phyloP scores from a whole-genome alignment of 2,797 vertebrate species.

The Ispidina lecontei region DNA sequence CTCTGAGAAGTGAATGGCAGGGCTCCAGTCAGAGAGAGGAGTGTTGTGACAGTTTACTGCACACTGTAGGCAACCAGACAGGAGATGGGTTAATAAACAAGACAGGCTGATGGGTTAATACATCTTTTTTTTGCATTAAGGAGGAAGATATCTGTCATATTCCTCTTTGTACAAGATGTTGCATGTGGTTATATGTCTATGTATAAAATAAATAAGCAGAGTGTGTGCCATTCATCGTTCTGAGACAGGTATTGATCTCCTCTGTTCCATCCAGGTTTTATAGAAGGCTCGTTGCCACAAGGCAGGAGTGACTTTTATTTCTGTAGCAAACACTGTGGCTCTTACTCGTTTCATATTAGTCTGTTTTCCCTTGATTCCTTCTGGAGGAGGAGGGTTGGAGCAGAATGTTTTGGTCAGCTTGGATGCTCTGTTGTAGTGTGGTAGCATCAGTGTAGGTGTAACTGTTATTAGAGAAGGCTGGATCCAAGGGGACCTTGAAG shows the following conservation, averaged over 20 bases:
- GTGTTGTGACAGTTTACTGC: background rate
- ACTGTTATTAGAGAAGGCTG: background rate
- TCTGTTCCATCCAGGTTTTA: background rate
- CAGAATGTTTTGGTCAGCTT: background rate
- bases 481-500: background rate
- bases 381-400: background rate
- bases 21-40: background rate
- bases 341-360: background rate
- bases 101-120: background rate
- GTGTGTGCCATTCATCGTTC: background rate
- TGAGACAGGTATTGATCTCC: background rate
- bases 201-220: background rate
- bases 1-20: background rate
- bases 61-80: background rate
- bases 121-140: background rate
- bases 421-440: background rate
- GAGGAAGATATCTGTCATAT: background rate
- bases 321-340: background rate
- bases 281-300: background rate
- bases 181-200: background rate
- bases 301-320: background rate
- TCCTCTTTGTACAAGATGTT: background rate
- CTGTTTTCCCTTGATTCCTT: background rate
- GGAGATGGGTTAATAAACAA: background rate
- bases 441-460: background rate